phyloP scores from a whole-genome alignment of 2,113 vertebrate species.

The Albula glossodonta region DNA sequence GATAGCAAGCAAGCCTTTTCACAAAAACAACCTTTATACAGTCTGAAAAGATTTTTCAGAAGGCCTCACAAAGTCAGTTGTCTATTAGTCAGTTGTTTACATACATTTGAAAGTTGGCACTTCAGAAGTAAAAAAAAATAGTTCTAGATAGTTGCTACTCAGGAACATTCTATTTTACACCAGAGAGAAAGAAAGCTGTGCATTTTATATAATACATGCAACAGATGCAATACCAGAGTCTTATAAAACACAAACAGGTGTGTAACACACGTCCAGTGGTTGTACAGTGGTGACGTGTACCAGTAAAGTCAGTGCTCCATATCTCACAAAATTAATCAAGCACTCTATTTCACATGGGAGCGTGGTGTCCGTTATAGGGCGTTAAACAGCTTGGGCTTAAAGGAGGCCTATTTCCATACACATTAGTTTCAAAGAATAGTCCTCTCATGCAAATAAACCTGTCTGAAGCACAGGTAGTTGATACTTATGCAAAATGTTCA shows the following conservation, averaged over 20 bases:
- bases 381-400: not conserved
- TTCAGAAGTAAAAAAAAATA: not conserved
- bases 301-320: too few relatives aligned
- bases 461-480: not conserved
- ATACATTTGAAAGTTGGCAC: not conserved
- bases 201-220: not conserved
- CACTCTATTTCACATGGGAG: not conserved
- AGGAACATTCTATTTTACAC: not conserved
- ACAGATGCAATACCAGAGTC: not conserved
- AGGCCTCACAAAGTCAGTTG: too few relatives aligned
- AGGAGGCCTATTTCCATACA: not conserved
- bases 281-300: too few relatives aligned
- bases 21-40: too few relatives aligned
- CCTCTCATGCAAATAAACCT: too few relatives aligned
- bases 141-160: not conserved
- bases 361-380: not conserved
- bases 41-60: too few relatives aligned
- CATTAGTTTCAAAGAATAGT: not conserved
- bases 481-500: too few relatives aligned
- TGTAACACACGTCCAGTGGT: too few relatives aligned
- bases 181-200: not conserved
- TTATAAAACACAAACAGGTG: not conserved
- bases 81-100: too few relatives aligned
- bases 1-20: too few relatives aligned
- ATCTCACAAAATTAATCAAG: too few relatives aligned